phyloP scores from a whole-genome alignment of 2,113 vertebrate genomes.

The Erpornis zantholeuca region DNA sequence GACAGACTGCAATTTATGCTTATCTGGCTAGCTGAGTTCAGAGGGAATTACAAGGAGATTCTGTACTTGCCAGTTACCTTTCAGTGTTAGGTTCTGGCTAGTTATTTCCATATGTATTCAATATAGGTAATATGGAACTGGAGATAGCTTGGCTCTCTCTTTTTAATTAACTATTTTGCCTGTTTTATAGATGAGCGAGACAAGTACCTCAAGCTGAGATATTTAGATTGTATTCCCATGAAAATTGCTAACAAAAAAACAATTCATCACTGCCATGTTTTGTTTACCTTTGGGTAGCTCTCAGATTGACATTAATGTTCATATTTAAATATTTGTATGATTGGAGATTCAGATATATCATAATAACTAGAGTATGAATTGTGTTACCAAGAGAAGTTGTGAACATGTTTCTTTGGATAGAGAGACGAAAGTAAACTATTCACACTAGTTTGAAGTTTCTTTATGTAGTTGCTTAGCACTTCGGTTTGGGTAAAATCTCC shows the following conservation, averaged over 20 bases:
- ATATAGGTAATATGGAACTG: not conserved
- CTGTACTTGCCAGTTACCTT: not conserved
- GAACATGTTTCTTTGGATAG: not conserved
- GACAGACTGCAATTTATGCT: not conserved
- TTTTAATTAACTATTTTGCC: not conserved
- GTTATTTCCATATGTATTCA: not conserved
- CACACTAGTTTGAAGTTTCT: not conserved
- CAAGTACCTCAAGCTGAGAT: not conserved
- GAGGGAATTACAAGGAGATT: not conserved
- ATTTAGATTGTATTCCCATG: not conserved
- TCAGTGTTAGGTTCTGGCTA: not conserved
- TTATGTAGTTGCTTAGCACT: not conserved
- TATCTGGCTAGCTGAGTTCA: not conserved
- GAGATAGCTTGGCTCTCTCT: not conserved
- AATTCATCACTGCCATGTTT: not conserved
- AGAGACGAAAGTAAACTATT: not conserved
- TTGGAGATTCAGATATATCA: not conserved
- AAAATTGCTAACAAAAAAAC: not conserved
- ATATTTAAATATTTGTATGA: not conserved
- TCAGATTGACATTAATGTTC: not conserved
- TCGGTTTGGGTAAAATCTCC: not conserved
- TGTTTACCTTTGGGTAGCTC: not conserved
- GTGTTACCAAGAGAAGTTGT: not conserved
- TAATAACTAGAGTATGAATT: not conserved
- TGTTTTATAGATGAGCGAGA: not conserved